Evolutionary conservation across 2,797 vertebrate genomes (phyloP), one percentile per base, ranked within the genome.

Genomic region (Neopelma chrysocephalum): DNA sequence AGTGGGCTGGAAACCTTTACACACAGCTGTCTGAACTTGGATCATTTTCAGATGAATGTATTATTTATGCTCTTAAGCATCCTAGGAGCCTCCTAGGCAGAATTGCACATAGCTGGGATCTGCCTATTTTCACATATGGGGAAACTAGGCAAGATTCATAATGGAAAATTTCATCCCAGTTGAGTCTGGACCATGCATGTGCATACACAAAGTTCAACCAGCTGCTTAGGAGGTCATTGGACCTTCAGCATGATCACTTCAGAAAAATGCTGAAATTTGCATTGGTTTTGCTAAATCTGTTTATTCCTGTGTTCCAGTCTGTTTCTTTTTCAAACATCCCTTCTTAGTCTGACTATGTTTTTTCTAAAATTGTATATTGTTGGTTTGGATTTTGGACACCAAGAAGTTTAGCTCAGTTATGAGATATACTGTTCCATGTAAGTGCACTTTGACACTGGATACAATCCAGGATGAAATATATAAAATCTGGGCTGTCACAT

Each of bases 11-110:
- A 77, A 92, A 94, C 85, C 82, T 96, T 86, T 93, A 93, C 43
- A 91, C 80, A 77, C 90, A 97, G 96, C 94, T 98, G 93, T 96
- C 93, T 94, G 93, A 97, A 97, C 82, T 77, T 94, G 94, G 93
- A 95, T 87, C 9, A 81, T 53, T 53, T 89, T 94, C 90, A 88
- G 57, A 69, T 81, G 65, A 38, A 78, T 75, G 51, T 51, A 45
- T 91, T 76, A 60, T 88, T 90, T 94, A 77, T 70, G 48, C 36
- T 66, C 58, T 77, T 25, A 78, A 82, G 31, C 78, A 50, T 69
- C 32, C 19, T 91, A 85, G 72, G 71, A 90, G 75, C 68, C 71
- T 91, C 91, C 72, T 96, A 50, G n/a, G 86, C 87, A 96, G 95
- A 71, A 76, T 26, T 90, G 56, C 32, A 47, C 58, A 51, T 22